Evolutionary conservation across 2,797 vertebrate species (phyloP).

Genomic region (Brachyrhaphis roseni): DNA sequence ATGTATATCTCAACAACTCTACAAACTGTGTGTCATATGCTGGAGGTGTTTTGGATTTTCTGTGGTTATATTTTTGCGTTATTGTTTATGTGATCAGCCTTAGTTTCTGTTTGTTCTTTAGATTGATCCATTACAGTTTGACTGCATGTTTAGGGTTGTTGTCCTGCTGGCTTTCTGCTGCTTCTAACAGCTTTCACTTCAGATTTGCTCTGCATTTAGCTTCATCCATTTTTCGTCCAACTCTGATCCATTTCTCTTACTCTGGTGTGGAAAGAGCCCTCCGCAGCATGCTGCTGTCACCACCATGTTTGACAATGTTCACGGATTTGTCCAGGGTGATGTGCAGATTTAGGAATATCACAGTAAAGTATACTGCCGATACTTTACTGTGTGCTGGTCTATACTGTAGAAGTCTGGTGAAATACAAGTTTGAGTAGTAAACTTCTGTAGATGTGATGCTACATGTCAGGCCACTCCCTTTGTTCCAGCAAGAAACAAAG

Average conservation of each 20-base stretch:
- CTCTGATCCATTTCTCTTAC: background rate
- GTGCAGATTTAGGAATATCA: background rate
- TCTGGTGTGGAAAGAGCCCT: background rate
- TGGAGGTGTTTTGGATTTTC: too few relatives aligned
- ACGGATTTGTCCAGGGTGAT: background rate
- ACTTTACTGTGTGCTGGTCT: background rate
- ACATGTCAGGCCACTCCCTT: constrained; percentile 48
- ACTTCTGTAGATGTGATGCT: constrained; percentile 12
- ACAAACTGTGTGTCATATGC: background rate
- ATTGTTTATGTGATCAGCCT: too few relatives aligned
- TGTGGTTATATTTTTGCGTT: too few relatives aligned
- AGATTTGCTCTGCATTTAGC: background rate
- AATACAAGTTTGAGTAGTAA: background rate
- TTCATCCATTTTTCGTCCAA: background rate
- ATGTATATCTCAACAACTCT: background rate
- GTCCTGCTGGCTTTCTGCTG: background rate
- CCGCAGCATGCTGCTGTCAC: background rate
- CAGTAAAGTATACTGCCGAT: background rate
- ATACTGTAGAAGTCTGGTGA: background rate
- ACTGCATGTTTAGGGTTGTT: background rate
- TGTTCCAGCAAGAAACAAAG: constrained; percentile 21
- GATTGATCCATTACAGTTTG: background rate
- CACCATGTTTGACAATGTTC: too few relatives aligned
- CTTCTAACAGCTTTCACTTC: background rate
- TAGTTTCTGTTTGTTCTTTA: too few relatives aligned